phyloP scores from a whole-genome alignment of 2,113 vertebrate genomes.

The Odontesthes bonariensis region DNA sequence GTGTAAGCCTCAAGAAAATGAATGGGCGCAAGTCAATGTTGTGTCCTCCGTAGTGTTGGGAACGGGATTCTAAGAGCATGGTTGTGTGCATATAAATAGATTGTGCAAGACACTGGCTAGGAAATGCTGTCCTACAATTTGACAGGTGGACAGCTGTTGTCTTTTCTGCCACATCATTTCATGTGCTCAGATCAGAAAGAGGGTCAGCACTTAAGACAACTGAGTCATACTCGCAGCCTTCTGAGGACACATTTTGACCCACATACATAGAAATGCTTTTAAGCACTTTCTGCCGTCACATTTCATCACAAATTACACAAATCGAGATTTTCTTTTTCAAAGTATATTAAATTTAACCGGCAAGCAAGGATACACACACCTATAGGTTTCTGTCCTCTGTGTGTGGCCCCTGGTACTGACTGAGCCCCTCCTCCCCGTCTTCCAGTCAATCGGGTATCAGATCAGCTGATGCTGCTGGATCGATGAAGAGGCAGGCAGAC shows the following conservation, averaged over 20 bases:
- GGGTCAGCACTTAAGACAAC: slow-evolving; percentile 22
- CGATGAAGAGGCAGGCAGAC: slow-evolving; percentile 76
- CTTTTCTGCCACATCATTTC: slow-evolving; percentile 16
- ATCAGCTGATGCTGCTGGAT: slow-evolving; percentile 72
- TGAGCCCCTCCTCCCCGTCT: slow-evolving; percentile 30
- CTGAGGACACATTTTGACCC: neutral
- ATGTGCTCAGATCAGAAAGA: slow-evolving; percentile 20
- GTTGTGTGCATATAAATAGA: slow-evolving; percentile 13
- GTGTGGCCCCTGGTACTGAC: slow-evolving; percentile 59
- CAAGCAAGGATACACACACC: neutral
- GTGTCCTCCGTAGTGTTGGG: slow-evolving; percentile 2
- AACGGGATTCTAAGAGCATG: neutral
- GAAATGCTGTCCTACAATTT: slow-evolving; percentile 32
- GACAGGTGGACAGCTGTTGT: slow-evolving; percentile 59
- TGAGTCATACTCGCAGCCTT: slow-evolving; percentile 22
- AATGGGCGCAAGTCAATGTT: neutral
- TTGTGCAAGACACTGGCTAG: slow-evolving; percentile 39
- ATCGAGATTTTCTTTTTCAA: neutral
- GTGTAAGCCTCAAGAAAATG: neutral
- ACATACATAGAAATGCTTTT: neutral
- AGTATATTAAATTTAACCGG: too few species aligned
- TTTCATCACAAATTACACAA: neutral
- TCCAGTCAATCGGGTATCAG: slow-evolving; percentile 66
- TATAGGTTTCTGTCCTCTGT: slow-evolving; percentile 22
- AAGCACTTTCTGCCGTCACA: neutral